phyloP scores from a whole-genome alignment of 1,140 invertebrate species.

The Drosophila repletoides region DNA sequence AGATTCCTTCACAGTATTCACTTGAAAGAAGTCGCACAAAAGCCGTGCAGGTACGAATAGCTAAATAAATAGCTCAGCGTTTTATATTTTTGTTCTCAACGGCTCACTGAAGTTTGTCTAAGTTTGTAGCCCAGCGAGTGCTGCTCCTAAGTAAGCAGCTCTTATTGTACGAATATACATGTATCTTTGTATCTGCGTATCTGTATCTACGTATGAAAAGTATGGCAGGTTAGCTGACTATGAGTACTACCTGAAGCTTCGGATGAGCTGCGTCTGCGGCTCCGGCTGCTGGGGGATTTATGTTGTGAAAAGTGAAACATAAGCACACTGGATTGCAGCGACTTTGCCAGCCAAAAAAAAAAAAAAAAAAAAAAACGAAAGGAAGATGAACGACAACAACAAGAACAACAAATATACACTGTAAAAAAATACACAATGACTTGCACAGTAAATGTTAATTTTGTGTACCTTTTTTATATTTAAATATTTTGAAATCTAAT shows the following conservation, averaged over 20 bases:
- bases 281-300: conserved; percentile 66
- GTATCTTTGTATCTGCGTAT: conserved; percentile 1
- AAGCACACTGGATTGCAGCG: conserved; percentile 69
- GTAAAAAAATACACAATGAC: too few species aligned
- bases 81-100: conserved; percentile 29
- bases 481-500: too few species aligned
- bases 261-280: conserved; percentile 51
- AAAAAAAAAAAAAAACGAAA: conserved; percentile 26
- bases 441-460: too few species aligned
- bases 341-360: conserved; percentile 53
- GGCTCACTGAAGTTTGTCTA: conserved; percentile 32
- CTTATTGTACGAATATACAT: neutral
- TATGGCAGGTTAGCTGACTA: conserved; percentile 16
- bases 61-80: conserved; percentile 76
- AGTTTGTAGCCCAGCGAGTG: conserved; percentile 26
- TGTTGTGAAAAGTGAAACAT: conserved; percentile 79
- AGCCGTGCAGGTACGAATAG: conserved; percentile 39
- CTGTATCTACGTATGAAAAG: conserved; percentile 14
- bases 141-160: conserved; percentile 15
- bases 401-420: conserved; percentile 13
- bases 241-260: conserved; percentile 9
- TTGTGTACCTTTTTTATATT: too few species aligned
- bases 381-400: conserved; percentile 34
- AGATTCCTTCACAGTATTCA: conserved; percentile 51
- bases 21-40: conserved; percentile 10